Evolutionary conservation across 92 coral and sea anemone genomes (phyloP).

Genomic region (Palythoa grandiflora): DNA sequence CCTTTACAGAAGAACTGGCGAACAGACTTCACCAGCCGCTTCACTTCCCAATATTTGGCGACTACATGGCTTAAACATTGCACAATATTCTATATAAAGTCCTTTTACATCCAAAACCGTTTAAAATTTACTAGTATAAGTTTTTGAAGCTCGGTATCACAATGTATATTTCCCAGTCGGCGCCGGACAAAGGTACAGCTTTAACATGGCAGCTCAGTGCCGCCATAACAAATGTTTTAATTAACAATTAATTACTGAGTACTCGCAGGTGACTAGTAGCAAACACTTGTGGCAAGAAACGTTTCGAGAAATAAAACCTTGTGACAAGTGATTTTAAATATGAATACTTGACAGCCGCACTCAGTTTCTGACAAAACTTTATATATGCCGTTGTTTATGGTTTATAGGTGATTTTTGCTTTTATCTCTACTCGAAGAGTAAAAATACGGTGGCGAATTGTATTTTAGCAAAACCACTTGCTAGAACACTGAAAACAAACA

Average conservation of each 20-base stretch:
- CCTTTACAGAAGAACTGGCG: background rate
- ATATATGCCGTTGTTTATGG: background rate
- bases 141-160: background rate
- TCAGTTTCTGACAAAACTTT: background rate
- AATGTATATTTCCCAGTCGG: background rate
- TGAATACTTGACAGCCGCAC: background rate
- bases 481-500: conserved; percentile 24
- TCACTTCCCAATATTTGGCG: background rate
- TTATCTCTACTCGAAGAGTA: background rate
- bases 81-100: no score
- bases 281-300: conserved; percentile 43
- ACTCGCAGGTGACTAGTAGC: conserved; percentile 41
- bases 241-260: conserved; percentile 19
- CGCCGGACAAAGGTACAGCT: background rate
- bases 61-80: background rate
- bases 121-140: background rate
- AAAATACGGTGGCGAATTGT: background rate
- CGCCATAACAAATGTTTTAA: conserved; percentile 9
- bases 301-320: background rate
- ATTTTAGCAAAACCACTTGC: conserved; percentile 21
- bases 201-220: conserved; percentile 37
- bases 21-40: background rate
- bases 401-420: background rate
- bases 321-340: no score
- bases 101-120: background rate